Conservation (phyloP, 2,888 invertebrate genomes). For the Cantharis rufa region DNA sequence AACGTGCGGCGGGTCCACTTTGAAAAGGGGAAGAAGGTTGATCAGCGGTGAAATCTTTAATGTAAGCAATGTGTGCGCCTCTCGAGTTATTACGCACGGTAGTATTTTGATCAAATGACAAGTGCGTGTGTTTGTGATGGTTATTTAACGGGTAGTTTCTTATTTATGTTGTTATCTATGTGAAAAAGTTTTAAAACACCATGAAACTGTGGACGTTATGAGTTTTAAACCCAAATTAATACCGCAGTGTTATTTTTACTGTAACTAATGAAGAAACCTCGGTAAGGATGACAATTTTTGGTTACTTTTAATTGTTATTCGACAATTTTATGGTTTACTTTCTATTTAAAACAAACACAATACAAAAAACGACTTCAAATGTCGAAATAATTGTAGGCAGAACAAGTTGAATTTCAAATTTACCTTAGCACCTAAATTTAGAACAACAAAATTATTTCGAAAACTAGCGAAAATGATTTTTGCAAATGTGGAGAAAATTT, state of each 20-base stretch:
- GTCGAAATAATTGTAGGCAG: not conserved
- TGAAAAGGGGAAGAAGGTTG: conserved; percentile 53
- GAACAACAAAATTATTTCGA: not conserved
- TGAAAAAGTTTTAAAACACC: conserved; percentile 5
- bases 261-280: conserved; percentile 41
- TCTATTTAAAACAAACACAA: not conserved
- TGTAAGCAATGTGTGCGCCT: conserved; percentile 49
- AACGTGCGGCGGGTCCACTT: conserved; percentile 50
- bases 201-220: conserved; percentile 25
- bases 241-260: conserved; percentile 27
- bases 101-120: conserved; percentile 44
- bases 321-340: not conserved
- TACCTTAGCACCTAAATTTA: not conserved
- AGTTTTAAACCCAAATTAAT: conserved; percentile 28
- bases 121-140: conserved; percentile 39
- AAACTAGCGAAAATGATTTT: not conserved
- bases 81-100: conserved; percentile 32
- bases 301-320: conserved; percentile 7
- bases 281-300: conserved; percentile 41
- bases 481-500: not conserved
- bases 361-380: not conserved
- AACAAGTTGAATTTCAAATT: not conserved
- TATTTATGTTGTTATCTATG: conserved; percentile 3
- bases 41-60: conserved; percentile 54
- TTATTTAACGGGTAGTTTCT: conserved; percentile 22